A percentile compares a stretch with the other conserved stretches of the same genome.
These are phyloP conservation scores for Lates japonicus DNA, from an alignment of 2,797 vertebrate genomes.

Conservation along the genomic window DNA sequence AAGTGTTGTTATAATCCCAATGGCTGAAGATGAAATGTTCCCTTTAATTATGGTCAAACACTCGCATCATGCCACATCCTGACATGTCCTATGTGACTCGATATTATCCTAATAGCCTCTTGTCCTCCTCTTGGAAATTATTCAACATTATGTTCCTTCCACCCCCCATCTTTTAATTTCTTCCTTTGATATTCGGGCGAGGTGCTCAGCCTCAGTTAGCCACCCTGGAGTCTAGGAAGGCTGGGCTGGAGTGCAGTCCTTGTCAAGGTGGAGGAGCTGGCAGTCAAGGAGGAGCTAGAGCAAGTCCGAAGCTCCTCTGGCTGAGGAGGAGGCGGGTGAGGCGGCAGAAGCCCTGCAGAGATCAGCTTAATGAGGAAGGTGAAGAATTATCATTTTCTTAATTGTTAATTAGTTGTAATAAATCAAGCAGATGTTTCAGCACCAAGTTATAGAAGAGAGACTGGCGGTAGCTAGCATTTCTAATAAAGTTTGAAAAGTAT, in stretches of 20 bases:
- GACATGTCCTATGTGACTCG: conserved; percentile 25
- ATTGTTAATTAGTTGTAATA: conserved; percentile 2
- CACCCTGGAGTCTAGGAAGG: conserved; percentile 85
- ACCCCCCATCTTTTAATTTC: conserved; percentile 1
- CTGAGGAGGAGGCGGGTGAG: conserved; percentile 78
- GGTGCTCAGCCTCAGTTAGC: conserved; percentile 80
- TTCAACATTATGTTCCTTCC: not conserved
- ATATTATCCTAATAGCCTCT: conserved; percentile 24
- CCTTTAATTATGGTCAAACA: conserved; percentile 28
- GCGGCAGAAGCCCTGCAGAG: conserved; percentile 80
- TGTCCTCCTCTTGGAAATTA: conserved; percentile 1
- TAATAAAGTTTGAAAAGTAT: not conserved
- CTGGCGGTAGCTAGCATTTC: not conserved
- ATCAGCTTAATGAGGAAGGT: conserved; percentile 90
- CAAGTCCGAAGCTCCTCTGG: conserved; percentile 81
- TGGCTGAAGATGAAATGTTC: conserved; percentile 31
- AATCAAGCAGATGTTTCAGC: not conserved
- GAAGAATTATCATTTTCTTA: conserved; percentile 7
- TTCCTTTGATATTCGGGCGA: conserved; percentile 66
- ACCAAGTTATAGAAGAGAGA: not conserved
- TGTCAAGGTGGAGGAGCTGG: conserved; percentile 82
- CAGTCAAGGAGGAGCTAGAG: conserved; percentile 83
- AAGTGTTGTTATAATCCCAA: conserved; percentile 35
- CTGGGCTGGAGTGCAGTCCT: conserved; percentile 75
- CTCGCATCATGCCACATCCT: conserved; percentile 37